phyloP scores from a whole-genome alignment of 1,140 invertebrate genomes.

The Zaprionus capensis region DNA sequence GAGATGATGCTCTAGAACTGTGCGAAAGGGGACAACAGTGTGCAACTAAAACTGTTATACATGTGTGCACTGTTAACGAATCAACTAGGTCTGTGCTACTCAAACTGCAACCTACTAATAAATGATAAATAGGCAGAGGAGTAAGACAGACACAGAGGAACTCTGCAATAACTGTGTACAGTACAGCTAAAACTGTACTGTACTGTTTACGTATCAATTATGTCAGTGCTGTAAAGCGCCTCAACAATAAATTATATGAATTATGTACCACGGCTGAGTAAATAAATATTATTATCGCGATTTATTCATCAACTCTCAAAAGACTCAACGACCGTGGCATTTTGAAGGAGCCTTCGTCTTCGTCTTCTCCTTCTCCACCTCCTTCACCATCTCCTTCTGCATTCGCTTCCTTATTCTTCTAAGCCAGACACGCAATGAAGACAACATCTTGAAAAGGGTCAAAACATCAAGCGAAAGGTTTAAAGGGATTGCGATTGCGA shows the following conservation, averaged over 20 bases:
- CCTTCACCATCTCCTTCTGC: not conserved
- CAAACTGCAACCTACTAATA: not conserved
- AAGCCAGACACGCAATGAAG: slow-evolving; percentile 75
- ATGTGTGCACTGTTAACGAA: not conserved
- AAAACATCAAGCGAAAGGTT: slow-evolving; percentile 68
- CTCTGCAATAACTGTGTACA: not conserved
- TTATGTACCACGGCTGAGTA: slow-evolving; percentile 14
- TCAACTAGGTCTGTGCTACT: not conserved
- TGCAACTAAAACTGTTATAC: slow-evolving; percentile 28
- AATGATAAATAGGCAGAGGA: not conserved
- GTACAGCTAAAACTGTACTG: slow-evolving; percentile 37
- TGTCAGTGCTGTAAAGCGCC: not conserved
- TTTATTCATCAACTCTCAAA: slow-evolving; percentile 51
- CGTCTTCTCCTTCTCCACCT: not conserved
- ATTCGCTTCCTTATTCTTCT: slow-evolving; percentile 62
- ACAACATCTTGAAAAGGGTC: slow-evolving; percentile 82
- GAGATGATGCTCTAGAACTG: not conserved
- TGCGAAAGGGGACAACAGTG: not conserved
- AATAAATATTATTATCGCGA: slow-evolving; percentile 80
- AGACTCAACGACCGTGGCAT: slow-evolving; percentile 12
- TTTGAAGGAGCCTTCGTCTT: slow-evolving; percentile 28
- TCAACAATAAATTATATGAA: slow-evolving; percentile 1
- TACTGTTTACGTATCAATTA: not conserved
- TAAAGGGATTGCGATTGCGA: slow-evolving; percentile 46
- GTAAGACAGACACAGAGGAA: no score